Evolutionary conservation across 2,113 vertebrate genomes (phyloP).

Genomic region (Podarcis raffonei): DNA sequence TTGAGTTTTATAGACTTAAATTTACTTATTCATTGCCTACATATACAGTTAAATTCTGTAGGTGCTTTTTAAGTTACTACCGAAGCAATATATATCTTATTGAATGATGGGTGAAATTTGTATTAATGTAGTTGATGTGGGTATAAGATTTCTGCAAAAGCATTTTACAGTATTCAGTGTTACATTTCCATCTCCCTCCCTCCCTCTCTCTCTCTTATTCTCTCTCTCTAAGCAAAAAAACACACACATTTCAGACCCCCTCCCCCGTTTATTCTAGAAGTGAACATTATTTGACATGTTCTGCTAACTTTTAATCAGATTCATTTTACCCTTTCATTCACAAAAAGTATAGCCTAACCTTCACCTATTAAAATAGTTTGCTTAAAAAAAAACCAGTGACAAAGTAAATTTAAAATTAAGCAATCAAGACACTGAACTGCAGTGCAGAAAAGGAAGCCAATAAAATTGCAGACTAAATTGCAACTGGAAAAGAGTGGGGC

Average conservation of each 20-base stretch:
- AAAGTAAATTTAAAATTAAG: background rate
- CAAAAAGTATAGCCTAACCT: background rate
- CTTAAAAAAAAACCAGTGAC: background rate
- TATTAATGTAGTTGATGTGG: constrained; percentile 68
- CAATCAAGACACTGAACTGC: background rate
- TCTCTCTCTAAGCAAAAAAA: constrained; percentile 20
- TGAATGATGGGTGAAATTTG: constrained; percentile 72
- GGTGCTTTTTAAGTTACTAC: constrained; percentile 66
- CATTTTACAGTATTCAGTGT: constrained; percentile 66
- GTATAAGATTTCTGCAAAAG: constrained; percentile 70
- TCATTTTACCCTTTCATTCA: background rate
- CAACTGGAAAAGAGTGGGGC: no score
- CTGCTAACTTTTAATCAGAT: constrained; percentile 41
- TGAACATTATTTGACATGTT: constrained; percentile 56
- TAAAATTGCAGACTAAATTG: background rate
- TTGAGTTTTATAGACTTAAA: constrained; percentile 74
- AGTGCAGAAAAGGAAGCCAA: background rate
- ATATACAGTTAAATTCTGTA: constrained; percentile 71
- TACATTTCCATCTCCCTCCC: constrained; percentile 52
- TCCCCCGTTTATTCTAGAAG: constrained; percentile 45
- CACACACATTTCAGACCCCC: constrained; percentile 47
- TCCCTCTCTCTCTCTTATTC: constrained; percentile 20
- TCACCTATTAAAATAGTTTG: background rate
- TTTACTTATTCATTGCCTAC: constrained; percentile 75
- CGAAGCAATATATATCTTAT: constrained; percentile 73